Evolutionary conservation across 2,797 vertebrate genomes (phyloP), one percentile per base, ranked within the genome.

Genomic region (Taenioides sp.): DNA sequence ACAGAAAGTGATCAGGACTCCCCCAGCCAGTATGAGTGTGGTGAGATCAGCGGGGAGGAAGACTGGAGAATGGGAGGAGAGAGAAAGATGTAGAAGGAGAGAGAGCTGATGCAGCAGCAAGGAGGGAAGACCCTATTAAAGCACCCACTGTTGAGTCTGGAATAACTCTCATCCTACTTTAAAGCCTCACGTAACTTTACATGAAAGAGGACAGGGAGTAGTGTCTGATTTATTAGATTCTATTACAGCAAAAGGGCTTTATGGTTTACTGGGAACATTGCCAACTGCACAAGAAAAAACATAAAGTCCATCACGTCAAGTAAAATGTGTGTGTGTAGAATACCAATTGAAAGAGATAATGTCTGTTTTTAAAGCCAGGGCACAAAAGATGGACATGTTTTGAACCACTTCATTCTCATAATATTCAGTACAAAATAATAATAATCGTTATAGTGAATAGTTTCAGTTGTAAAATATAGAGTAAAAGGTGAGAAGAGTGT

Each of bases 101-200:
- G 62, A 49, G 65, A 79, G 77, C 69, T 77, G 72, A 77, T 80
- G 82, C 73, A 75, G 80, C 28, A 31, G 80, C 59, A 23, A 76
- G 28, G 25, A 70, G 70, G 71, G 85, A 76, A 81, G 37, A 78
- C 75, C 79, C 50, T 20, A 34, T 77, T 25, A 73, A 80, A 63
- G 9, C 28, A 50, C 49, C 69, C 64, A 67, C 66, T 70, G 61
- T 74, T 22, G 17, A 67, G 27, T 54, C 66, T 31, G 9, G 40
- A 14, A 2, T 25, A 25, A 14, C n/a, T 25, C 23, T 28, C 7
- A 28, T 52, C 52, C 12, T 12, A 20, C 49, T 66, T 65, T 12
- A 28, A 10, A 22, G 17, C 11, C 20, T 1, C 49, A 28, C 5
- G 28, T 54, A 52, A 66, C 47, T 52, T 66, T 12, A n/a, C 47